phyloP scores from a whole-genome alignment of 2,113 vertebrate species.

The Gnathonemus echidnorhynchus region DNA sequence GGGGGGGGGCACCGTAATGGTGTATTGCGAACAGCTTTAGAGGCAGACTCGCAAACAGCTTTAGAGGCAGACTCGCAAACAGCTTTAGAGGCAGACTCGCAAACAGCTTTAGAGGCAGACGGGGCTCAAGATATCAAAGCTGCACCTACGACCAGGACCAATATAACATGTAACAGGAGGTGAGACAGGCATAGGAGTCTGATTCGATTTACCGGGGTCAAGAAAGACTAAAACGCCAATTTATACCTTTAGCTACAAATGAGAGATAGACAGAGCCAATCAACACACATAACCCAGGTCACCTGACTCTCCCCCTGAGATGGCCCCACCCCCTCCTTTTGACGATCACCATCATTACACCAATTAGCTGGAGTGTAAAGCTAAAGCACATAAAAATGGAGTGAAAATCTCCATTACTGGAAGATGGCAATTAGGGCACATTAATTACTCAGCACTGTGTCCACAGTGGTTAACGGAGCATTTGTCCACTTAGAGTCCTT shows the following conservation, averaged over 20 bases:
- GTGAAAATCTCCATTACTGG: background rate
- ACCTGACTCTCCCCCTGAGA: background rate
- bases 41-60: background rate
- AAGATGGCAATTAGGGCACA: background rate
- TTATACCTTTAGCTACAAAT: background rate
- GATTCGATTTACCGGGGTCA: background rate
- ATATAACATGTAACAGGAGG: background rate
- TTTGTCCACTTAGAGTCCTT: background rate
- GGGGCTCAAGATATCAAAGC: background rate
- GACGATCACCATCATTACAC: background rate
- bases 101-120: background rate
- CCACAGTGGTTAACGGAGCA: background rate
- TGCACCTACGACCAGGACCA: background rate
- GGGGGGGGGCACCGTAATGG: background rate
- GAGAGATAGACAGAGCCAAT: background rate
- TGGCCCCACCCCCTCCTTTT: background rate
- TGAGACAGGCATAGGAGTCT: background rate
- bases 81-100: background rate
- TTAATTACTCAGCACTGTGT: background rate
- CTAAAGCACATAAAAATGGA: background rate
- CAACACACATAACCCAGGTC: background rate
- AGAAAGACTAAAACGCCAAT: background rate
- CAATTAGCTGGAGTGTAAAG: background rate
- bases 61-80: background rate
- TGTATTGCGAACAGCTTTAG: background rate